Evolutionary conservation across 2,113 vertebrate genomes (phyloP).

Genomic region (Myotis brandtii): DNA sequence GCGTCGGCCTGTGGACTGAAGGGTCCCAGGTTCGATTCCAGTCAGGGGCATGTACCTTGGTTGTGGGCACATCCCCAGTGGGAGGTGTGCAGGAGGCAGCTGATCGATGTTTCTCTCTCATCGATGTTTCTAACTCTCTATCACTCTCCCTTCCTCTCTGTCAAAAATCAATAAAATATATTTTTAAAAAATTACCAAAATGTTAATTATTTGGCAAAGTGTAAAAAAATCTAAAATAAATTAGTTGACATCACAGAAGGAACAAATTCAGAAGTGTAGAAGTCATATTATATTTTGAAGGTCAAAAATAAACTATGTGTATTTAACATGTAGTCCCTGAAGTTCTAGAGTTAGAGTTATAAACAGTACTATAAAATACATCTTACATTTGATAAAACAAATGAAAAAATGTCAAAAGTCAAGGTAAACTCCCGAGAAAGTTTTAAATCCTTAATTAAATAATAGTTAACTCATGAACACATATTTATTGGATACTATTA

Average conservation of each 20-base stretch:
- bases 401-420: conserved; percentile 12
- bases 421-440: background rate
- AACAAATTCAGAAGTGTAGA: background rate
- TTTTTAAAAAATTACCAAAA: background rate
- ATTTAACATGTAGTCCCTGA: background rate
- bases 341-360: background rate
- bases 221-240: conserved; percentile 23
- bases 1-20: too few relatives aligned
- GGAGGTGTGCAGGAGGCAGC: too few relatives aligned
- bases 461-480: background rate
- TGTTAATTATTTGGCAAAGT: conserved; percentile 2
- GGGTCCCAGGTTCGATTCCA: too few relatives aligned
- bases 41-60: too few relatives aligned
- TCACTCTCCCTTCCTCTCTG: too few relatives aligned
- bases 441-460: conserved; percentile 6
- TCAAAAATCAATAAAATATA: too few relatives aligned
- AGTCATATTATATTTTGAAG: conserved; percentile 34
- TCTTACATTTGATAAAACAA: background rate
- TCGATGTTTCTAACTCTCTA: too few relatives aligned
- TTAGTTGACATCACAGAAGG: background rate
- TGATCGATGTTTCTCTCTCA: too few relatives aligned
- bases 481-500: conserved; percentile 21
- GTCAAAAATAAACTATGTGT: background rate
- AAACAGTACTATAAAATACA: background rate
- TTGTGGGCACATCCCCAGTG: too few relatives aligned